Evolutionary conservation across 2,113 vertebrate species (phyloP).

Genomic region (Sinocyclocheilus anshuiensis): DNA sequence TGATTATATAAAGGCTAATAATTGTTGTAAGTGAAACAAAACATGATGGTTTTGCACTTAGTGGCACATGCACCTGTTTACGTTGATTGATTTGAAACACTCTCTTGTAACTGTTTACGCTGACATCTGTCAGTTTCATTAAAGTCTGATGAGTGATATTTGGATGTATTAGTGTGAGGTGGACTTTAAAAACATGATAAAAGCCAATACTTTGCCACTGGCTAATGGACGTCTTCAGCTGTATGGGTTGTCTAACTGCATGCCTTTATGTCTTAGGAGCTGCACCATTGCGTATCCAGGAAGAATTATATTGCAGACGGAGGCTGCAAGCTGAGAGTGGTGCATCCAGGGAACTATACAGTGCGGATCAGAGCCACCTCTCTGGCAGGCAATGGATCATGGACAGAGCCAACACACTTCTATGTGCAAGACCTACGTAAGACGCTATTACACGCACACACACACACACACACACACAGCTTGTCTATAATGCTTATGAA

Average conservation of each 20-base stretch:
- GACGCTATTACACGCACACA: slow-evolving; percentile 47
- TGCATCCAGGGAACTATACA: slow-evolving; percentile 91
- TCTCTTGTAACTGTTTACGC: not conserved
- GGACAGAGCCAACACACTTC: slow-evolving; percentile 88
- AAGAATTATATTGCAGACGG: slow-evolving; percentile 78
- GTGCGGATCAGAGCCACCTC: slow-evolving; percentile 90
- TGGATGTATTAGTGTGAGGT: not conserved
- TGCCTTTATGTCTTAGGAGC: slow-evolving; percentile 73
- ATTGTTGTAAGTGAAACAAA: not conserved
- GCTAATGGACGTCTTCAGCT: not conserved
- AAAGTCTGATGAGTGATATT: slow-evolving; percentile 13
- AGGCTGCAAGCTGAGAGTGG: slow-evolving; percentile 84
- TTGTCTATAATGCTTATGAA: too few relatives aligned
- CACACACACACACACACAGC: too few relatives aligned
- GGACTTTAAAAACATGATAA: not conserved
- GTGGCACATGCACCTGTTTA: not conserved
- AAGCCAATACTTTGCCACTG: not conserved
- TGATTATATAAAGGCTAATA: slow-evolving; percentile 23
- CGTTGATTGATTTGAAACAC: not conserved
- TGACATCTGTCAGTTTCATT: not conserved
- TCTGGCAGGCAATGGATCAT: slow-evolving; percentile 92
- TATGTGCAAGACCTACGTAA: slow-evolving; percentile 85
- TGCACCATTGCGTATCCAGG: slow-evolving; percentile 87
- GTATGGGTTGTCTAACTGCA: not conserved
- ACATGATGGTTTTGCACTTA: slow-evolving; percentile 11